Evolutionary conservation across 2,113 vertebrate species (phyloP).

Genomic region (Promerops cafer): DNA sequence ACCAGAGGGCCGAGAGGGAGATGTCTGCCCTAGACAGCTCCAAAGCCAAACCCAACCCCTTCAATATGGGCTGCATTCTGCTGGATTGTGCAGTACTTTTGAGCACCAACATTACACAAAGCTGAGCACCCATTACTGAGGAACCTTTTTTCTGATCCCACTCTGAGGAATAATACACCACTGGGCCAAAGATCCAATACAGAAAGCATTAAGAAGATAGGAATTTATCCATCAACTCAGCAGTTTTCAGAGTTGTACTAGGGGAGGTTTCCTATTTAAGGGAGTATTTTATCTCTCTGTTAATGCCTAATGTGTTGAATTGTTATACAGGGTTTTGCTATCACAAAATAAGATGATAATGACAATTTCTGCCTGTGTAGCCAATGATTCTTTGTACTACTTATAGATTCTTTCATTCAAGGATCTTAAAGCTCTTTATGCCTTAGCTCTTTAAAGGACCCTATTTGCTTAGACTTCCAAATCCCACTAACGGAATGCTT

Average conservation of each 20-base stretch:
- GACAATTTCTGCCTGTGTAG: background rate
- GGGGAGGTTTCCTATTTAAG: constrained; percentile 19
- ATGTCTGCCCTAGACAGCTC: background rate
- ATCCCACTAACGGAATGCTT: background rate
- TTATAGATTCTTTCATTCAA: constrained; percentile 30
- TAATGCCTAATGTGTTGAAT: constrained; percentile 36
- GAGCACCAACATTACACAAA: background rate
- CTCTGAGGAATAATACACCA: background rate
- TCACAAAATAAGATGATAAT: constrained; percentile 37
- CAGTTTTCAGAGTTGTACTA: constrained; percentile 11
- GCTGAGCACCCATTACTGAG: background rate
- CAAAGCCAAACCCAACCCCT: background rate
- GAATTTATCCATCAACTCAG: constrained; percentile 35
- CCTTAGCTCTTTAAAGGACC: constrained; percentile 11
- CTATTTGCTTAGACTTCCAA: constrained; percentile 1
- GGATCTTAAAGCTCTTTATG: constrained; percentile 24
- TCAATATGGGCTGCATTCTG: background rate
- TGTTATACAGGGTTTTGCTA: constrained; percentile 32
- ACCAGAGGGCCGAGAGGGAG: background rate
- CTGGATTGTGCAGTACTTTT: background rate
- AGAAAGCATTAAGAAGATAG: constrained; percentile 34
- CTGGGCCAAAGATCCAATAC: constrained; percentile 26
- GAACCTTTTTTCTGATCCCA: background rate
- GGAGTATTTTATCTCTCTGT: constrained; percentile 30
- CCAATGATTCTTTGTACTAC: constrained; percentile 29